These are phyloP conservation scores for Borostomias antarcticus DNA, from an alignment of 2,797 vertebrate genomes.

Conservation along the genomic window DNA sequence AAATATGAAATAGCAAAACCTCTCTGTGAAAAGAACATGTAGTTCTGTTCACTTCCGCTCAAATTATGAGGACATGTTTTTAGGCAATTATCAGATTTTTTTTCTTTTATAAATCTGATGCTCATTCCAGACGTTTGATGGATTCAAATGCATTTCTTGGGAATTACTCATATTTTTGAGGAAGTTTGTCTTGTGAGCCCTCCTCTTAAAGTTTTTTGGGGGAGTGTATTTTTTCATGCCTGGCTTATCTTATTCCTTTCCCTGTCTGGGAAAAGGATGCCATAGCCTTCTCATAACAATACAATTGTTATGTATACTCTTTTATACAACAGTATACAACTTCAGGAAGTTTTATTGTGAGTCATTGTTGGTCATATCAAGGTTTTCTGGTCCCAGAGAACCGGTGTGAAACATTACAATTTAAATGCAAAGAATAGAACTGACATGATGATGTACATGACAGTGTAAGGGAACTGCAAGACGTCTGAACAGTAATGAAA, in stretches of 20 bases:
- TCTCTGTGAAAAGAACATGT: no score
- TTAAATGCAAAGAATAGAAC: not conserved
- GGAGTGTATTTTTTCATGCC: no score
- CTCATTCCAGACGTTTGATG: not conserved
- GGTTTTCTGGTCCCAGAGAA: not conserved
- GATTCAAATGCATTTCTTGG: not conserved
- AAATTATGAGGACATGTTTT: not conserved
- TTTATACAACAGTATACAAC: no score
- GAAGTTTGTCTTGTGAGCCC: not conserved
- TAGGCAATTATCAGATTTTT: not conserved
- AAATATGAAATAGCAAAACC: no score
- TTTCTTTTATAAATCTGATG: not conserved
- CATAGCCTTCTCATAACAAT: no score
- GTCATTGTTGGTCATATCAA: no score
- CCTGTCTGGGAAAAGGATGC: no score
- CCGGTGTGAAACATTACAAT: not conserved
- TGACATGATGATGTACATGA: not conserved
- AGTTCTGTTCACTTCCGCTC: not conserved
- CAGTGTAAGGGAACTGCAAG: not conserved
- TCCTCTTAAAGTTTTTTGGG: no score
- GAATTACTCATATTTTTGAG: no score
- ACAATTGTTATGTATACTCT: no score
- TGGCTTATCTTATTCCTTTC: no score
- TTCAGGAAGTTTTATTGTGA: no score
- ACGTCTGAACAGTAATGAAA: not conserved